Percentiles rank a stretch among this genome's conserved stretches.
Evolutionary conservation across 2,888 invertebrate genomes (phyloP).

Genomic region (Cephus nigrinus): DNA sequence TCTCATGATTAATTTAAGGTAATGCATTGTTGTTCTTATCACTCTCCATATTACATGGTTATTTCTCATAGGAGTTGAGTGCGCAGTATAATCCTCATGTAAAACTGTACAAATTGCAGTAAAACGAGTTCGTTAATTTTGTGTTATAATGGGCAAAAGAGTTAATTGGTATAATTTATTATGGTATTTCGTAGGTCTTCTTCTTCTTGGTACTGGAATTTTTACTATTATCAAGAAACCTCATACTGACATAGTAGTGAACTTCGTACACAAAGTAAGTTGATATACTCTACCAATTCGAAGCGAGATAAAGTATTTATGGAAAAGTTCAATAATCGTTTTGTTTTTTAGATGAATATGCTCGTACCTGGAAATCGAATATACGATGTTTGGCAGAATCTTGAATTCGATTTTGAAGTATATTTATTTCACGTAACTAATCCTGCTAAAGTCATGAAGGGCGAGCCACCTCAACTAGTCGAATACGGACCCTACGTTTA

Average conservation of each 20-base stretch:
- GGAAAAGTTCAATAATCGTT: not conserved
- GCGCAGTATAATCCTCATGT: not conserved
- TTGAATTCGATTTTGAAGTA: conserved; percentile 26
- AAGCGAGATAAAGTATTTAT: not conserved
- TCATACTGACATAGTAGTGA: conserved; percentile 13
- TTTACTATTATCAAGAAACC: conserved; percentile 15
- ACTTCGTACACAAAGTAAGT: conserved; percentile 11
- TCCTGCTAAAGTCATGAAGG: conserved; percentile 68
- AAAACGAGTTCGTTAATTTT: not conserved
- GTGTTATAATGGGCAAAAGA: conserved; percentile 10
- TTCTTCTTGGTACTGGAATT: conserved; percentile 17
- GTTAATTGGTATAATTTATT: conserved; percentile 15
- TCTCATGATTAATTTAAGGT: not conserved
- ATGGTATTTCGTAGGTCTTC: conserved; percentile 17
- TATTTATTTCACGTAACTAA: conserved; percentile 70
- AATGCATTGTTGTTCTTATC: not conserved
- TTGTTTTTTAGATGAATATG: not conserved
- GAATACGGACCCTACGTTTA: conserved; percentile 76
- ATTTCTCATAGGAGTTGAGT: not conserved
- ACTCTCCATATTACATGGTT: not conserved
- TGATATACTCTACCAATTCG: not conserved
- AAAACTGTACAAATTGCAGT: conserved; percentile 9
- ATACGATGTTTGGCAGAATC: conserved; percentile 70
- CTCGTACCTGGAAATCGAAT: not conserved
- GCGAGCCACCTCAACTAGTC: conserved; percentile 69